phyloP scores from a whole-genome alignment of 2,888 invertebrate species.

The Troilus luridus region DNA sequence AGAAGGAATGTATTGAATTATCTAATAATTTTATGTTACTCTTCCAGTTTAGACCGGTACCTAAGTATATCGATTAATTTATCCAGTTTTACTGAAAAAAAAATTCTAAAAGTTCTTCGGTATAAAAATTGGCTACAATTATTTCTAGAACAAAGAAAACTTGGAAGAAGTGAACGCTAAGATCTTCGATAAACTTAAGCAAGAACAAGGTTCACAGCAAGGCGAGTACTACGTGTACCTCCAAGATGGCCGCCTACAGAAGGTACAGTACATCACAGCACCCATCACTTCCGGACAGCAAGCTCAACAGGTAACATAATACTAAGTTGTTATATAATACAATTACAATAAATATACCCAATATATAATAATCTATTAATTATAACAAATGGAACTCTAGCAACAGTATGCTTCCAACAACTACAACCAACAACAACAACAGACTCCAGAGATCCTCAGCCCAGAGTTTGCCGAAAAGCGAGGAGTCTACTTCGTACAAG shows the following conservation, averaged over 20 bases:
- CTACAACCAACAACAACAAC: slow-evolving; percentile 9
- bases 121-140: background rate
- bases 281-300: slow-evolving; percentile 57
- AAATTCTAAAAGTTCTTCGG: too few species aligned
- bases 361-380: background rate
- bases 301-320: background rate
- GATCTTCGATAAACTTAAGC: slow-evolving; percentile 56
- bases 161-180: slow-evolving; percentile 59
- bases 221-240: slow-evolving; percentile 62
- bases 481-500: slow-evolving; percentile 47
- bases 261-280: slow-evolving; percentile 61
- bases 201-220: slow-evolving; percentile 59
- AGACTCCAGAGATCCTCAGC: background rate
- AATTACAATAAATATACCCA: background rate
- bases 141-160: slow-evolving; percentile 48
- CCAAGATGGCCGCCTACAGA: slow-evolving; percentile 62
- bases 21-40: too few species aligned
- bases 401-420: slow-evolving; percentile 20
- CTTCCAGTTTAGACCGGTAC: too few species aligned
- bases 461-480: slow-evolving; percentile 11
- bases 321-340: background rate
- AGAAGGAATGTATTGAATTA: too few species aligned
- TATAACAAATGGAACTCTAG: background rate
- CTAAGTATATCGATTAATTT: too few species aligned
- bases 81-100: too few species aligned